A percentile compares a stretch with the other conserved stretches of the same genome.
These are phyloP conservation scores for Clarias laeviceps DNA, from an alignment of 2,797 vertebrate genomes.

Conservation along the genomic window DNA sequence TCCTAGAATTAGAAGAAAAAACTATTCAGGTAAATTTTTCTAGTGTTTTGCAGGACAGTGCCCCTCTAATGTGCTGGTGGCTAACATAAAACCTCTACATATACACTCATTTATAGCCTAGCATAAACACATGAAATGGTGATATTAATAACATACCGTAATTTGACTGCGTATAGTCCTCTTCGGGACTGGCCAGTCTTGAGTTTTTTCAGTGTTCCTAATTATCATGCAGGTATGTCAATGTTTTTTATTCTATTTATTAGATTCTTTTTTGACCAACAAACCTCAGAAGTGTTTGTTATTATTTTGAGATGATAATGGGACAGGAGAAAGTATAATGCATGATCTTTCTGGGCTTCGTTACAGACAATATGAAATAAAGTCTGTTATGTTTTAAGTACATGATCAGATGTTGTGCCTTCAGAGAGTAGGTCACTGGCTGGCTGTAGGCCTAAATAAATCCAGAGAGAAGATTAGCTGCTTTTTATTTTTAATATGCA, in stretches of 20 bases:
- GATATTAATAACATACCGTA: not conserved
- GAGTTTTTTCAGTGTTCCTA: not conserved
- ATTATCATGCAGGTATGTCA: not conserved
- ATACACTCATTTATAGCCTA: not conserved
- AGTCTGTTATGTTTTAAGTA: slow-evolving; percentile 80
- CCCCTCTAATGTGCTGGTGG: not conserved
- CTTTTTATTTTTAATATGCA: slow-evolving; percentile 98
- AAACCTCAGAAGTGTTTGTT: slow-evolving; percentile 24
- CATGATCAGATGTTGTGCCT: slow-evolving; percentile 98
- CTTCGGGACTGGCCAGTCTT: not conserved
- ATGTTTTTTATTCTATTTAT: slow-evolving; percentile 1
- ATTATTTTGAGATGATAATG: slow-evolving; percentile 7
- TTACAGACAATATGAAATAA: slow-evolving; percentile 36
- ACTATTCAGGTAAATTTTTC: not conserved
- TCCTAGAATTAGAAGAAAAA: not conserved
- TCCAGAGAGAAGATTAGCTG: slow-evolving; percentile 90
- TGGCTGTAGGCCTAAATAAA: slow-evolving; percentile 87
- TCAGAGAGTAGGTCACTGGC: slow-evolving; percentile 96
- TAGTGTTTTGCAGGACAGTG: not conserved
- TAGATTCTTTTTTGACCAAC: not conserved
- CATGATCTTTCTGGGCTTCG: not conserved
- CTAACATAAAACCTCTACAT: not conserved
- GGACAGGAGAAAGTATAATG: slow-evolving; percentile 22
- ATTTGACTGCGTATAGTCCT: not conserved
- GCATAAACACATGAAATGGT: not conserved